Base-by-base conservation (phyloP, 1,140 invertebrate genomes). In the Atta texana region DNA sequence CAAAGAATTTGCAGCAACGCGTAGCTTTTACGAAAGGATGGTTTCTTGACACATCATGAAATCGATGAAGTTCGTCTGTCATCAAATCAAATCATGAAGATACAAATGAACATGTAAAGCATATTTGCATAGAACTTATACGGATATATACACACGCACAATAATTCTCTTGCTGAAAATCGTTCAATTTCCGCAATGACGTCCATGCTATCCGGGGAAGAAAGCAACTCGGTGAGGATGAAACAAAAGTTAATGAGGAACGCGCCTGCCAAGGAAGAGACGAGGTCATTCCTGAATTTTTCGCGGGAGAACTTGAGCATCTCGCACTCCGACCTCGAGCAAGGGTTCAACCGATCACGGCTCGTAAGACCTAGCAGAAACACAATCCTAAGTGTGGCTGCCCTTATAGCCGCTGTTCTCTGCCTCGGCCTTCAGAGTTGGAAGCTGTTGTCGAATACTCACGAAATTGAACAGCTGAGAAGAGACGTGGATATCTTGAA, bases 281-380 rank as follows among this genome's bases (percentile, higher is more conserved):
- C 80, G 0, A 88, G 92, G 1, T 92, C 94, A 0, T 95, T 95
- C 75, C 75, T 95, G 0, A 93, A 92, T 75, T 92, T 95, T 72
- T 95, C 94, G 5, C 92, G 94, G 0, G 95, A 95, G 61, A 95
- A 95, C 78, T 69, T 95, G 28, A 94, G 90, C 39, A 92, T 95
- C 14, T 94, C 93, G 0, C 89, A 94, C 5, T 92, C 92, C 0
- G 94, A 95, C 7, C 72, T 95, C 0, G 94, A 95, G 14, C 93
- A 93, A 44, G 92, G 92, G 0, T 93, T 93, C 44, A 93, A 92
- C 21, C 92, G 89, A 57, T 75, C 88, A 2, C 84, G 87, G 44
- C 90, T 91, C 21, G 2, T 8, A 1, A 84, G 86, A 21, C 86
- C 90, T 0, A 90, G 84, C 10, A 92, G 85, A n/a, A 87, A 89